A percentile compares a stretch with the other conserved stretches of the same genome.
Evolutionary conservation across 2,113 vertebrate species (phyloP).

Genomic region (Semicossyphus pulcher): DNA sequence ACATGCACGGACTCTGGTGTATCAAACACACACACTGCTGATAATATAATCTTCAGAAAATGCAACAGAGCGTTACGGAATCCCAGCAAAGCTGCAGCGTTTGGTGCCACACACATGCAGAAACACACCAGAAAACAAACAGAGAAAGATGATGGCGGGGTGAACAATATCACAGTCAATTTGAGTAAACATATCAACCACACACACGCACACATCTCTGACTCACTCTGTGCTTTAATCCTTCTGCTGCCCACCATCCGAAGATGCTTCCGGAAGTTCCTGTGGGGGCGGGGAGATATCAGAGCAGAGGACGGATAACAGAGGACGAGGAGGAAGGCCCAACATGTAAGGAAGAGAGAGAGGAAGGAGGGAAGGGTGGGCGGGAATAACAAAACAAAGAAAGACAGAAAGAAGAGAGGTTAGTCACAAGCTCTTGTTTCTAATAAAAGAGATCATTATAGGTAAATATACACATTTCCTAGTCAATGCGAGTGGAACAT

Average conservation of each 20-base stretch:
- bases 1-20: slow-evolving; percentile 32
- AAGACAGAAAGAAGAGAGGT: slow-evolving; percentile 45
- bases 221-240: slow-evolving; percentile 99
- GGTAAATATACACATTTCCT: slow-evolving; percentile 49
- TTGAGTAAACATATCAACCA: slow-evolving; percentile 50
- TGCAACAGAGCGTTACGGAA: not conserved
- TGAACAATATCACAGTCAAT: slow-evolving; percentile 55
- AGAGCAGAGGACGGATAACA: slow-evolving; percentile 58
- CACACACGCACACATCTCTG: slow-evolving; percentile 35
- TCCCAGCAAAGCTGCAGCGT: slow-evolving; percentile 22
- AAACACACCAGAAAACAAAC: slow-evolving; percentile 12
- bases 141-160: slow-evolving; percentile 55
- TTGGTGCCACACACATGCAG: slow-evolving; percentile 38
- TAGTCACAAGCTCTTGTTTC: slow-evolving; percentile 35
- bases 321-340: slow-evolving; percentile 45
- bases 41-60: slow-evolving; percentile 19
- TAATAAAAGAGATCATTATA: slow-evolving; percentile 52
- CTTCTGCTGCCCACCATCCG: slow-evolving; percentile 99
- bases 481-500: slow-evolving; percentile 42
- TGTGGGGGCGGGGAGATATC: slow-evolving; percentile 73
- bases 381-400: slow-evolving; percentile 39
- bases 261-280: slow-evolving; percentile 99
- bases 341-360: slow-evolving; percentile 45
- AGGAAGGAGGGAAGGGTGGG: slow-evolving; percentile 50
- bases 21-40: slow-evolving; percentile 19